A percentile compares a stretch with the other conserved stretches of the same genome.
phyloP scores from a whole-genome alignment of 2,888 invertebrate species.

The Beris chalybata region DNA sequence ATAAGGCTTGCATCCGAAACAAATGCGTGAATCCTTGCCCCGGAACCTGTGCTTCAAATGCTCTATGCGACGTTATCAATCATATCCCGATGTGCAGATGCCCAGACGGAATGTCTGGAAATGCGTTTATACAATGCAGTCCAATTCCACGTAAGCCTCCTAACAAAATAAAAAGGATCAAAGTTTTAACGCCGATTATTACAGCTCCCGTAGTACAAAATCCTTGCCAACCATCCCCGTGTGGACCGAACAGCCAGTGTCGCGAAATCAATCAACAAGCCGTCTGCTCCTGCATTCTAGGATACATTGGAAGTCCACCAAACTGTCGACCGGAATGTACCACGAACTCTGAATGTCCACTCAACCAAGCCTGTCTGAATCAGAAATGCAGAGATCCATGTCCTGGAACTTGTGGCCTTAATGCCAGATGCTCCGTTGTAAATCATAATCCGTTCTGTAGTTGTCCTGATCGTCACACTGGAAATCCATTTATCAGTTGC shows the following conservation, averaged over 20 bases:
- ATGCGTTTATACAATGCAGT: conserved; percentile 68
- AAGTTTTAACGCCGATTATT: background rate
- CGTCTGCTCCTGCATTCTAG: conserved; percentile 68
- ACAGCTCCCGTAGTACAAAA: conserved; percentile 39
- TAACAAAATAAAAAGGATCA: background rate
- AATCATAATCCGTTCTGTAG: conserved; percentile 76
- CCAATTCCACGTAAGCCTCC: conserved; percentile 58
- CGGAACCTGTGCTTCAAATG: conserved; percentile 71
- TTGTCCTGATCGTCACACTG: conserved; percentile 65
- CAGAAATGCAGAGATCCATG: conserved; percentile 76
- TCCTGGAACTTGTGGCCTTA: conserved; percentile 70
- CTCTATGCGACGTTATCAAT: conserved; percentile 72
- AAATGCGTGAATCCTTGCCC: conserved; percentile 74
- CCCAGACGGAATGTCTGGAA: conserved; percentile 65
- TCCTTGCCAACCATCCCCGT: conserved; percentile 66
- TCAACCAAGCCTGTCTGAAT: conserved; percentile 71
- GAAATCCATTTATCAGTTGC: conserved; percentile 71
- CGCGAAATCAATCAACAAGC: conserved; percentile 66
- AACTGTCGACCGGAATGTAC: conserved; percentile 74
- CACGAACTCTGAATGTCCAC: conserved; percentile 70
- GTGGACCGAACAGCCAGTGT: conserved; percentile 67
- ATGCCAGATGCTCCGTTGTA: conserved; percentile 74
- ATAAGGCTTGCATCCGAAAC: conserved; percentile 70
- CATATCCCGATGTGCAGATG: conserved; percentile 73
- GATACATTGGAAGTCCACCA: conserved; percentile 67